Evolutionary conservation across 2,888 invertebrate species (phyloP), one percentile per base, ranked within the genome.

Genomic region (Cheilosia pagana): DNA sequence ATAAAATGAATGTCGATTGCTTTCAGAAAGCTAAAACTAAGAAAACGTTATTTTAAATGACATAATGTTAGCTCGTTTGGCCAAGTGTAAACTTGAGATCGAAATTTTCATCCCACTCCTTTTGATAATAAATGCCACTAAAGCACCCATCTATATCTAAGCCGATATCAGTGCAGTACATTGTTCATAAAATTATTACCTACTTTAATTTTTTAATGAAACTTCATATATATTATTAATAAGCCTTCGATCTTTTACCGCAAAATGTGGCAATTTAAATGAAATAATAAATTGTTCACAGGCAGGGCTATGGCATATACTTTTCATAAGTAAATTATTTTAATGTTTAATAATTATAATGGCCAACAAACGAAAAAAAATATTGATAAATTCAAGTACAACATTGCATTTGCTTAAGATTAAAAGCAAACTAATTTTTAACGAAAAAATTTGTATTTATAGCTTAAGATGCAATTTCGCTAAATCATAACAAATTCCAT

Each of bases 361-460:
- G 21, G 16, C n/a, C 28, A 63, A 48, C 43, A 19, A 60, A 59
- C 28, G 45, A 52, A 4, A 12, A 12, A 71, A 41, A 50, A 62
- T 14, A n/a, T 25, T 25, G 12, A 65, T 28, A 35, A 8, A 75
- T 52, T 53, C 6, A 35, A 76, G 67, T 59, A 76, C 67, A 76
- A 76, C 39, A 67, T 57, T 75, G 75, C 65, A 75, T 75, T 75
- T 75, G 65, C 28, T 55, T 25, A 6, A 23, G 14, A 23, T 5
- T 14, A 50, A 23, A 3, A 6, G 4, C 12, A 50, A 19, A n/a
- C 1, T 1, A n/a, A n/a, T n/a, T 21, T 21, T 43, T 43, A 16
- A 21, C 7, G 19, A 10, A 19, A 8, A 12, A 3, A 16, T 7
- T 45, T 45, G 0, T 45, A 16, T 2, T 45, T 16, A n/a, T 16